Evolutionary conservation across 1,140 invertebrate species (phyloP), one percentile per base, ranked within the genome.

Genomic region (Octopus bimaculoides): DNA sequence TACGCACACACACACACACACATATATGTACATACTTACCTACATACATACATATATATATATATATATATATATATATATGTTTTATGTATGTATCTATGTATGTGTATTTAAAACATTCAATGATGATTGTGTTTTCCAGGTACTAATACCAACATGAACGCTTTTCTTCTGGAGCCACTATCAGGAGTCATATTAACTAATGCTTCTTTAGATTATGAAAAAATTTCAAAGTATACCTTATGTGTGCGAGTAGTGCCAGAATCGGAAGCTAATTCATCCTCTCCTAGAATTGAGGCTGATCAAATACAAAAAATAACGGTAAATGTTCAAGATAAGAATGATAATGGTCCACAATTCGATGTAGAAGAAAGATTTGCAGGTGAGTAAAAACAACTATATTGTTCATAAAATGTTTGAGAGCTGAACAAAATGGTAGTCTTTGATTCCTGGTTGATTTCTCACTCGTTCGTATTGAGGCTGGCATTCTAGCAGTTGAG

Each of bases 301-400:
- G 66, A 14, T 20, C 66, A 71, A 14, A 20, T 71, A 14, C 66
- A 71, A 71, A 4, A 84, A 56, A 26, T 87, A 10, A 9, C 80
- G 52, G 78, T 87, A 14, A 77, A 52, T 4, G 75, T 87, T 0
- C 55, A 55, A 17, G 86, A 87, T 80, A 9, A 76, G 8, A 87
- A 87, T 81, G 86, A 87, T 54, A 82, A 85, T 66, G 82, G 84
- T 54, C 84, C 86, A 4, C 74, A 12, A 1, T 87, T 87, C 61
- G 56, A 75, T 6, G 5, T 79, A 9, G 75, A 75, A 17, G 14
- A 4, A 26, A 41, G 77, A 5, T 69, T 52, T 61, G 81, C 77
- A 80, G 83, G 86, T 86, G 79, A 76, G 54, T 26, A 14, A 5
- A 12, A 61, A 12, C 9, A 12, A 12, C 9, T 61, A 61, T 61